These are phyloP conservation scores for Caenorhabditis doughertyi DNA, from an alignment of 2,888 invertebrate species.

Conservation along the genomic window DNA sequence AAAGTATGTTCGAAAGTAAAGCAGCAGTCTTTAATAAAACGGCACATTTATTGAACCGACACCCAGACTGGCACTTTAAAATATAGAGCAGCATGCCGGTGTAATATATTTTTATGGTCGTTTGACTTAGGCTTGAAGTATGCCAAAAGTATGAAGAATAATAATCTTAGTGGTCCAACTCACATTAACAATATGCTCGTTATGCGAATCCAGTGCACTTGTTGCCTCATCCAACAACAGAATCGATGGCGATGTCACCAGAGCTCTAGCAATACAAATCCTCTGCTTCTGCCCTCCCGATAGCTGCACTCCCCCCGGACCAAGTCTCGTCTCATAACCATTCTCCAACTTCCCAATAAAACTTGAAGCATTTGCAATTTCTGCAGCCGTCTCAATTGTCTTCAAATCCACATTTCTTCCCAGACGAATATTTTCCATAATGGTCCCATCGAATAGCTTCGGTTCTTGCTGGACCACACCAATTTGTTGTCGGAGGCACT, in stretches of 20 bases:
- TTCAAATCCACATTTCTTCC: slow-evolving; percentile 64
- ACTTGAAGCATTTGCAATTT: slow-evolving; percentile 75
- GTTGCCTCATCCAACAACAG: slow-evolving; percentile 84
- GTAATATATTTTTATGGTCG: too few relatives aligned
- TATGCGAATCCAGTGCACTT: slow-evolving; percentile 83
- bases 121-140: too few relatives aligned
- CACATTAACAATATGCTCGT: slow-evolving; percentile 82
- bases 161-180: too few relatives aligned
- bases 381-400: slow-evolving; percentile 54
- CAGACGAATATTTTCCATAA: slow-evolving; percentile 71
- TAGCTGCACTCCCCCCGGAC: slow-evolving; percentile 83
- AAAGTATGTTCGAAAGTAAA: too few relatives aligned
- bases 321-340: slow-evolving; percentile 81
- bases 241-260: slow-evolving; percentile 83
- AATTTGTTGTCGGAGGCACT: slow-evolving; percentile 64
- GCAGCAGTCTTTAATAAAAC: too few relatives aligned
- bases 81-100: too few relatives aligned
- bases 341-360: slow-evolving; percentile 75
- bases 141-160: too few relatives aligned
- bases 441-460: slow-evolving; percentile 74
- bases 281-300: slow-evolving; percentile 84
- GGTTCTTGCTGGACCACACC: slow-evolving; percentile 78
- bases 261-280: slow-evolving; percentile 83
- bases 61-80: too few relatives aligned
- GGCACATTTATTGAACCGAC: too few relatives aligned